These are phyloP conservation scores for Lottia scabra DNA, from an alignment of 2,888 invertebrate species.

Conservation along the genomic window DNA sequence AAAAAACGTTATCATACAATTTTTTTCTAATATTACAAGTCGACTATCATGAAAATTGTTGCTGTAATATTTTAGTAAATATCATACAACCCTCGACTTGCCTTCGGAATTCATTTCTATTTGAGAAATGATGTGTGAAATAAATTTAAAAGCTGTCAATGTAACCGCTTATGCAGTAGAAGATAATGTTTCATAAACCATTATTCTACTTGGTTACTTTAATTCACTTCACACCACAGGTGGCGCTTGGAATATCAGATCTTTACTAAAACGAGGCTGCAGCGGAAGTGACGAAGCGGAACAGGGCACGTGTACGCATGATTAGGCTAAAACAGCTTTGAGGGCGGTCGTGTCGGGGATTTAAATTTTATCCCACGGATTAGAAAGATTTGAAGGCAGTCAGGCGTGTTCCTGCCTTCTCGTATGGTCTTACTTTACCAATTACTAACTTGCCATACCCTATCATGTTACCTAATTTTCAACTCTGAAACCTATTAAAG, in stretches of 20 bases:
- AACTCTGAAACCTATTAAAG: background rate
- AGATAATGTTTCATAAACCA: slow-evolving; percentile 14
- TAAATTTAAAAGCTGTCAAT: background rate
- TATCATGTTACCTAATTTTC: background rate
- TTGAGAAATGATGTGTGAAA: background rate
- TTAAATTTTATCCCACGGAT: slow-evolving; percentile 5
- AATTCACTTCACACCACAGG: slow-evolving; percentile 15
- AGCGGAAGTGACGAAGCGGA: slow-evolving; percentile 8
- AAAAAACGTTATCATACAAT: too few species aligned
- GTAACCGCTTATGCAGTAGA: background rate
- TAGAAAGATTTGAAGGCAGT: background rate
- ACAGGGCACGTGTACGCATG: slow-evolving; percentile 16
- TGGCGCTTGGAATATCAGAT: slow-evolving; percentile 9
- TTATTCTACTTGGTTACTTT: slow-evolving; percentile 7
- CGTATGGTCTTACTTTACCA: background rate
- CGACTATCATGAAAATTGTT: too few species aligned
- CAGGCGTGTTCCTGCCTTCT: background rate
- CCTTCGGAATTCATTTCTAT: too few species aligned
- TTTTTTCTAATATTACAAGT: too few species aligned
- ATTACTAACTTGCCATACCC: background rate
- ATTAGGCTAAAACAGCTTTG: slow-evolving; percentile 17
- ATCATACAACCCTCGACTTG: too few species aligned
- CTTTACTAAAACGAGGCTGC: slow-evolving; percentile 1
- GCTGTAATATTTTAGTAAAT: too few species aligned
- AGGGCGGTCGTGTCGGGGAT: slow-evolving; percentile 11